Evolutionary conservation across 2,113 vertebrate species (phyloP), one percentile per base, ranked within the genome.

Genomic region (Phasianus colchicus): DNA sequence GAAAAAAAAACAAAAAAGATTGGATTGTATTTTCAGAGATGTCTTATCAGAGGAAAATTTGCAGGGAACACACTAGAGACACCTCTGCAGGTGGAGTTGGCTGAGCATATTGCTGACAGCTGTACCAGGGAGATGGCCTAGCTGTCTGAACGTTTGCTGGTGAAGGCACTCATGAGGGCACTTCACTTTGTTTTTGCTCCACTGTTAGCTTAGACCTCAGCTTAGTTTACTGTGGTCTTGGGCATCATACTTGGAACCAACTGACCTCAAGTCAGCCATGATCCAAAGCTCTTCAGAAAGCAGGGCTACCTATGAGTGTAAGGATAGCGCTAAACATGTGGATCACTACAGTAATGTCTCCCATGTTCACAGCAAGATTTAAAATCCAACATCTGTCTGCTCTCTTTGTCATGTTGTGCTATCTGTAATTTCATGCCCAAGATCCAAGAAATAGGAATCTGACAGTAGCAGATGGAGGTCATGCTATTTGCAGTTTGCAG

Each of bases 401-500:
- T 52, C 38, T 81, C 69, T 90, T 27, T 61, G 70, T 91, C 43
- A 2, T 57, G 57, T 87, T 66, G 11, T 17, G 27, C 69, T 89
- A 47, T 69, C 74, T 82, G 1, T 57, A 72, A 87, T 94, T 94
- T 92, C 91, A 87, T 3, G 5, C 54, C 48, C 69, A 76, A 72
- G 43, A 42, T 43, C 34, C 13, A 20, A 87, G 91, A 89, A 95
- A 85, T 34, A 75, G 43, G 32, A 65, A 76, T 93, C 89, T 86
- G n/a, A 32, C 34, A 86, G 73, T 78, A 89, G 89, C 93, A 92
- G 69, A 45, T 60, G 70, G n/a, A 21, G 40, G 69, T 70, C 64
- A 36, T 32, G 42, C 45, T 82, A 8, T 47, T 77, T 86, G 66
- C 43, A 52, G 57, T 88, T 86, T 47, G 24, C 86, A 76, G 48